Evolutionary conservation across 2,113 vertebrate genomes (phyloP), one percentile per base, ranked within the genome.

Genomic region (Oenanthe melanoleuca): DNA sequence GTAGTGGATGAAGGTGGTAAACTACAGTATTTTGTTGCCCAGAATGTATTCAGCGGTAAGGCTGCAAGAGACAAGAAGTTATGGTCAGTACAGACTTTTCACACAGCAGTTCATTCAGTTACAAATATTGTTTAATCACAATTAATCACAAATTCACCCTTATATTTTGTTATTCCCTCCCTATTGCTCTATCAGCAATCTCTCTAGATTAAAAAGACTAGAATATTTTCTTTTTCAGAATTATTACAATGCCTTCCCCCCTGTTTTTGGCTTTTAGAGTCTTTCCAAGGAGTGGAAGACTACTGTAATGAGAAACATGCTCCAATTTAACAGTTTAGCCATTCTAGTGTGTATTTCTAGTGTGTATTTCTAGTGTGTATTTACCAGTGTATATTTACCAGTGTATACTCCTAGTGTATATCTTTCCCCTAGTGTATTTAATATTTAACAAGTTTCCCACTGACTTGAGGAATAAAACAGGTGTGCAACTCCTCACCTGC

Each of bases 31-130:
- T 96, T 97, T 97, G 96, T 95, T 97, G 65, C 97, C 96, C 95
- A 95, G 79, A 66, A 94, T 6, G 94, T 92, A 60, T 96, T 98
- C 97, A 98, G 95, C 98, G 98, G 94, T 98, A 98, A 96, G 98
- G 98, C 98, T 98, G 97, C 82, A 98, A 98, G 5, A 98, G 95
- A 98, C 75, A 95, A 94, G 31, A 96, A 85, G 19, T n/a, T 45
- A 83, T 7, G 28, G 74, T 96, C 94, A 97, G 8, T 86, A 33
- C 12, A 71, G 72, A 74, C 31, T 86, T 78, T 64, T 78, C 69
- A 72, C 37, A 64, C 21, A 77, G 63, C 63, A 77, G 8, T n/a
- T 70, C 23, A 66, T 20, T 77, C 55, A 88, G 25, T 21, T 28
- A 87, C 12, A 88, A 50, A 21, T 22, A 44, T 4, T 16, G 24